Evolutionary conservation across 2,113 vertebrate genomes (phyloP).

Genomic region (Arenaria interpres): DNA sequence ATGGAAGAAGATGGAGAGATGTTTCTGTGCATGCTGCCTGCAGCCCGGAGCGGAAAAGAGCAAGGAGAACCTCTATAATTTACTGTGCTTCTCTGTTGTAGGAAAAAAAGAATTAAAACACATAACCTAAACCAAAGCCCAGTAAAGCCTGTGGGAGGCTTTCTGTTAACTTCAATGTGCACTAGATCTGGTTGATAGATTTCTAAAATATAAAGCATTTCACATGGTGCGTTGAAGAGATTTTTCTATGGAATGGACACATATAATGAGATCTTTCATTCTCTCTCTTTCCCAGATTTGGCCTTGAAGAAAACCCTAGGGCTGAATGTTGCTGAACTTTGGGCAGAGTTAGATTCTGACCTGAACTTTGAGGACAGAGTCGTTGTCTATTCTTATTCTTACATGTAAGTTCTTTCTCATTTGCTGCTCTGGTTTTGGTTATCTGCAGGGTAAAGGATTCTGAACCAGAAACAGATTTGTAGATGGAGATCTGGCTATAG

Average conservation of each 20-base stretch:
- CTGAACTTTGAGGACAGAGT: not conserved
- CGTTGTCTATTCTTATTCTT: not conserved
- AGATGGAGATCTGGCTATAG: not conserved
- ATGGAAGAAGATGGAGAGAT: slow-evolving; percentile 27
- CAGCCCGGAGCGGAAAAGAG: slow-evolving; percentile 32
- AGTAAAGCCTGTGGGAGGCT: slow-evolving; percentile 42
- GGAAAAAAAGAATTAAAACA: slow-evolving; percentile 42
- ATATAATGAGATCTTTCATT: slow-evolving; percentile 23
- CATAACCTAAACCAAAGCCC: slow-evolving; percentile 46
- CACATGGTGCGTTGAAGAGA: slow-evolving; percentile 20
- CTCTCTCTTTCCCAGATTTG: not conserved
- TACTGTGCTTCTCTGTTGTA: slow-evolving; percentile 41
- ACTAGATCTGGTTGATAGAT: slow-evolving; percentile 29
- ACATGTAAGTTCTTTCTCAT: not conserved
- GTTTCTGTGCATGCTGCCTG: slow-evolving; percentile 32
- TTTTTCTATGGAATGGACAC: slow-evolving; percentile 13
- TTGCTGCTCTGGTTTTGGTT: not conserved
- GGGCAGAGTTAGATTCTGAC: not conserved
- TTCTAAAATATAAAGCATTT: slow-evolving; percentile 49
- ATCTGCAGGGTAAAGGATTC: not conserved
- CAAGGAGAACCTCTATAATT: slow-evolving; percentile 50
- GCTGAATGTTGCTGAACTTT: slow-evolving; percentile 12
- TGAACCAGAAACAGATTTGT: not conserved
- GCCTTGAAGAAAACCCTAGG: slow-evolving; percentile 9
- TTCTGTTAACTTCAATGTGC: slow-evolving; percentile 55